Evolutionary conservation across 1,140 invertebrate species (phyloP).

Genomic region (Pachyrhynchus sulphureomaculatus): DNA sequence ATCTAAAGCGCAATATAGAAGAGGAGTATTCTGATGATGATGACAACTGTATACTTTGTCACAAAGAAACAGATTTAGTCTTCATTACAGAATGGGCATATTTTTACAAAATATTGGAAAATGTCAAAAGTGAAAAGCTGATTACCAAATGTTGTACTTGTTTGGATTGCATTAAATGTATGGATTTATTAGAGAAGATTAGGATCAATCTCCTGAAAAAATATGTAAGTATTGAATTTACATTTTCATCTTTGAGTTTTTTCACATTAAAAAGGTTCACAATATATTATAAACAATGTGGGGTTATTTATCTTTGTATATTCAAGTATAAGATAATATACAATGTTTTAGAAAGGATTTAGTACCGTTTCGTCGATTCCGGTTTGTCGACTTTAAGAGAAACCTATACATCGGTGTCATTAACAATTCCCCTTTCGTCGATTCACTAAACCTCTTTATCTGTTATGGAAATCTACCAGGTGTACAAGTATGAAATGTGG

Average conservation of each 20-base stretch:
- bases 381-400: too few relatives aligned
- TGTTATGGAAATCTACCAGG: too few relatives aligned
- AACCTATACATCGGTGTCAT: too few relatives aligned
- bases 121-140: background rate
- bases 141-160: background rate
- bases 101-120: background rate
- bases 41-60: constrained; percentile 1
- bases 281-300: background rate
- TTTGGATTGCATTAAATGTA: background rate
- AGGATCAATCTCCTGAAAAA: constrained; percentile 9
- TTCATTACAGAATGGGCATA: background rate
- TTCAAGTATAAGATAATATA: too few relatives aligned
- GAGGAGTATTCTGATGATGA: background rate
- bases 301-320: too few relatives aligned
- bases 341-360: too few relatives aligned
- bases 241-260: background rate
- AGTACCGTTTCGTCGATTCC: too few relatives aligned
- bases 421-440: too few relatives aligned
- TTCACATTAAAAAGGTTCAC: background rate
- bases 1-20: background rate
- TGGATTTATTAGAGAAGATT: background rate
- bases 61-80: background rate
- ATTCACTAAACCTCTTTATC: too few relatives aligned
- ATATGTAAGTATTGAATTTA: constrained; percentile 6
- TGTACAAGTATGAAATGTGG: too few relatives aligned